Conservation (phyloP, 2,888 invertebrate genomes). For the Bimastos eiseni region DNA sequence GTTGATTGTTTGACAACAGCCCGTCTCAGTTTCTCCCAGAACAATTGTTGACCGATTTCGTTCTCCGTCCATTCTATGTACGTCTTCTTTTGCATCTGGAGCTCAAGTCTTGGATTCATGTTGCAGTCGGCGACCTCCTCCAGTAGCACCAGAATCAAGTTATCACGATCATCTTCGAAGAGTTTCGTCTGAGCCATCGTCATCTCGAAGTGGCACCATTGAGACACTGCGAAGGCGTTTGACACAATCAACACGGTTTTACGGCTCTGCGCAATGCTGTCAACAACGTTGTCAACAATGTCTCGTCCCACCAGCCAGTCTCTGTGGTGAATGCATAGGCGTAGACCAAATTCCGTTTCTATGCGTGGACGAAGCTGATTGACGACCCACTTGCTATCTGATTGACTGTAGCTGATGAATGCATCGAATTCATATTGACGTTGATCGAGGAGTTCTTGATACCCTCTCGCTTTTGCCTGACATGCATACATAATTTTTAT, state of each 20-base stretch:
- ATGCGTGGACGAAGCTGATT: constrained; percentile 70
- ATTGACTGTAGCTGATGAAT: constrained; percentile 72
- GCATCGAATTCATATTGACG: constrained; percentile 67
- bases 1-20: background rate
- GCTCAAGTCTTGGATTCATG: constrained; percentile 69
- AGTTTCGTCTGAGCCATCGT: constrained; percentile 55
- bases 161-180: constrained; percentile 26
- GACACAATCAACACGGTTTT: constrained; percentile 72
- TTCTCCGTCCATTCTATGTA: constrained; percentile 35
- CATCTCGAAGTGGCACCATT: constrained; percentile 78
- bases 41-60: constrained; percentile 18
- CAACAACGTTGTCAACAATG: constrained; percentile 74
- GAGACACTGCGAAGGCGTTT: constrained; percentile 70
- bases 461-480: background rate
- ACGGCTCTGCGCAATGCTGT: constrained; percentile 72
- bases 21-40: constrained; percentile 27
- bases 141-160: constrained; percentile 22
- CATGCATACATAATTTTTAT: background rate
- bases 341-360: constrained; percentile 64
- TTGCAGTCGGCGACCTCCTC: constrained; percentile 47
- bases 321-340: constrained; percentile 73
- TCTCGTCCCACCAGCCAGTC: constrained; percentile 75
- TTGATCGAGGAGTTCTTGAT: background rate
- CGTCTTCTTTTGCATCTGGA: constrained; percentile 27
- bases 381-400: constrained; percentile 71